A percentile compares a stretch with the other conserved stretches of the same genome.
phyloP scores from a whole-genome alignment of 2,888 invertebrate species.

The Archips xylosteana region DNA sequence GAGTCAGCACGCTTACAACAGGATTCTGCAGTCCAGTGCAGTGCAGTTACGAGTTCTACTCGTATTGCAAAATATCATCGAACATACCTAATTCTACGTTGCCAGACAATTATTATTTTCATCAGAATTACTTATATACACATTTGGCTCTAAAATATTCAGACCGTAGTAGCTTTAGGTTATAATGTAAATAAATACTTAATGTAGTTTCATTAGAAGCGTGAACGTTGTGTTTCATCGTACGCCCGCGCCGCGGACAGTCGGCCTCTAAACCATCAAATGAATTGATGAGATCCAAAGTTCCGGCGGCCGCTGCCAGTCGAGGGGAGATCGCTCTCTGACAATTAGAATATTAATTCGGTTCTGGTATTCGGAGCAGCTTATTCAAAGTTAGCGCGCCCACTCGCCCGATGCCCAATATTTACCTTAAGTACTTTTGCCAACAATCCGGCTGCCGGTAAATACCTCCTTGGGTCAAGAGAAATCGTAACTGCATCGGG shows the following conservation, averaged over 20 bases:
- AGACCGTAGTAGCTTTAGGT: too few relatives aligned
- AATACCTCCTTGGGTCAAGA: not conserved
- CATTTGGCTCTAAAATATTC: too few relatives aligned
- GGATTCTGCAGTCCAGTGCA: too few relatives aligned
- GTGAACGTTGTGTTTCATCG: not conserved
- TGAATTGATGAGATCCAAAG: slow-evolving; percentile 25
- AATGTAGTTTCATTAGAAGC: not conserved
- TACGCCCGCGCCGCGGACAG: not conserved
- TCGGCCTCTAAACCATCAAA: slow-evolving; percentile 11
- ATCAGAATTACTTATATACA: too few relatives aligned
- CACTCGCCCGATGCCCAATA: slow-evolving; percentile 7
- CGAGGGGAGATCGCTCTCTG: not conserved
- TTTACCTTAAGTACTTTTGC: not conserved
- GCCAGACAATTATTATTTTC: too few relatives aligned
- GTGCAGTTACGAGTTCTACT: too few relatives aligned
- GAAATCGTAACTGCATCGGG: not conserved
- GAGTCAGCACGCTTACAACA: too few relatives aligned
- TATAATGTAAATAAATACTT: too few relatives aligned
- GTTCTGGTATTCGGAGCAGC: slow-evolving; percentile 22
- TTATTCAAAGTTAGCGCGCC: slow-evolving; percentile 28
- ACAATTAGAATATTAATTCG: slow-evolving; percentile 33
- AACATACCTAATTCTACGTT: too few relatives aligned
- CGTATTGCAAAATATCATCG: too few relatives aligned
- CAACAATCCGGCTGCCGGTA: not conserved
- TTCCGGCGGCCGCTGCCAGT: slow-evolving; percentile 7